phyloP scores from a whole-genome alignment of 2,888 invertebrate species.

The Andrena flavipes region DNA sequence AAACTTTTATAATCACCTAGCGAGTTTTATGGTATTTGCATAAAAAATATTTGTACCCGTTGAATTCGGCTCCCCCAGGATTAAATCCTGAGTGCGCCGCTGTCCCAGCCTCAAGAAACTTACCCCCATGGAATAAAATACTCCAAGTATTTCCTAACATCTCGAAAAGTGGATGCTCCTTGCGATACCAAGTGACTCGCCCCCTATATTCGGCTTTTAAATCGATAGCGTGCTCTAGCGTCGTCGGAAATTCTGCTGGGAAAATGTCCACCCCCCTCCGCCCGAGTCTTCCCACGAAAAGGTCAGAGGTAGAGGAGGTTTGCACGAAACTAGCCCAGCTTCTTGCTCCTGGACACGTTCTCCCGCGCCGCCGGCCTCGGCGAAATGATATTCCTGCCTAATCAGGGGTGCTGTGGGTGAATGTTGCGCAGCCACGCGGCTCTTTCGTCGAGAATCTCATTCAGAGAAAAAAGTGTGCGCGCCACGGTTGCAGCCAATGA shows the following conservation, averaged over 20 bases:
- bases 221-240: constrained; percentile 28
- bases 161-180: background rate
- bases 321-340: background rate
- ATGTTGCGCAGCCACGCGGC: constrained; percentile 12
- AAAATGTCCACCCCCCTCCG: background rate
- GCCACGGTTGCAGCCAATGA: constrained; percentile 69
- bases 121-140: background rate
- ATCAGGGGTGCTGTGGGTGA: constrained; percentile 5
- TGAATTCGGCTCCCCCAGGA: no score
- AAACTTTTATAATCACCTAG: no score
- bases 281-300: background rate
- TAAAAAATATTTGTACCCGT: no score
- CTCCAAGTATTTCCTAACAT: background rate
- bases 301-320: background rate
- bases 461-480: constrained; percentile 52
- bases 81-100: no score
- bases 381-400: constrained; percentile 2
- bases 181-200: constrained; percentile 14
- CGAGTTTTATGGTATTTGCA: no score
- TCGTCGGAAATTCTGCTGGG: constrained; percentile 26
- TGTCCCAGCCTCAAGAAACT: background rate
- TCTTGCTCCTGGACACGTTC: background rate
- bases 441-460: constrained; percentile 33
- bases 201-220: constrained; percentile 6
- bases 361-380: background rate